Conservation (phyloP, 1,140 invertebrate genomes). For the Leucophenga varia region DNA sequence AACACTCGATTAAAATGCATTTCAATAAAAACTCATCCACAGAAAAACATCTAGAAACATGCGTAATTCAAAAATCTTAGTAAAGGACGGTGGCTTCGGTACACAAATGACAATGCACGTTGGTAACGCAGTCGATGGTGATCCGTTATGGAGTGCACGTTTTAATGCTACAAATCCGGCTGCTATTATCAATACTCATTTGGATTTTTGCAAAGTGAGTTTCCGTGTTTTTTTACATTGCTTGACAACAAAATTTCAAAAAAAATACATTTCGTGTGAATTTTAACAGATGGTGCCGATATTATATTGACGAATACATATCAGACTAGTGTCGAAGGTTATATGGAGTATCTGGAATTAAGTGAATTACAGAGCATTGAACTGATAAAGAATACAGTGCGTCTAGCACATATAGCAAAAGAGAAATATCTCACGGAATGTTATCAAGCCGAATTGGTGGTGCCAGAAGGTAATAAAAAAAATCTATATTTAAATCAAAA, state of each 20-base stretch:
- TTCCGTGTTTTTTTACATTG: no score
- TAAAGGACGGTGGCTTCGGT: conserved; percentile 77
- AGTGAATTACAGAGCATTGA: conserved; percentile 65
- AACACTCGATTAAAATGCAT: no score
- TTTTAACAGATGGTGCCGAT: conserved; percentile 77
- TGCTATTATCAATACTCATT: conserved; percentile 73
- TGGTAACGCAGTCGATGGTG: conserved; percentile 68
- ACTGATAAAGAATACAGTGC: conserved; percentile 71
- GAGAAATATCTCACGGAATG: conserved; percentile 47
- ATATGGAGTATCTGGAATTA: conserved; percentile 70
- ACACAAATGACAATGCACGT: conserved; percentile 75
- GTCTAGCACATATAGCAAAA: conserved; percentile 61
- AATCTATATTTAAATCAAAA: neutral
- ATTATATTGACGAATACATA: conserved; percentile 87
- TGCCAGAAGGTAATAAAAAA: conserved; percentile 29
- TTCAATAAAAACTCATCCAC: no score
- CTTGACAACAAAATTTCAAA: no score
- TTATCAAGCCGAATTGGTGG: conserved; percentile 28
- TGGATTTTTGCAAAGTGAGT: conserved; percentile 68
- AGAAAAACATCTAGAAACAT: no score
- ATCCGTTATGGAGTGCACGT: conserved; percentile 80
- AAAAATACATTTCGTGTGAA: no score
- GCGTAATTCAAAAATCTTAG: no score
- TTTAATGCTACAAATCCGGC: conserved; percentile 73
- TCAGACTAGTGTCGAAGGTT: conserved; percentile 80